Percentiles rank a stretch among this genome's conserved stretches.
These are phyloP conservation scores for Sminthopsis crassicaudata DNA, from an alignment of 2,113 vertebrate genomes.

Conservation along the genomic window DNA sequence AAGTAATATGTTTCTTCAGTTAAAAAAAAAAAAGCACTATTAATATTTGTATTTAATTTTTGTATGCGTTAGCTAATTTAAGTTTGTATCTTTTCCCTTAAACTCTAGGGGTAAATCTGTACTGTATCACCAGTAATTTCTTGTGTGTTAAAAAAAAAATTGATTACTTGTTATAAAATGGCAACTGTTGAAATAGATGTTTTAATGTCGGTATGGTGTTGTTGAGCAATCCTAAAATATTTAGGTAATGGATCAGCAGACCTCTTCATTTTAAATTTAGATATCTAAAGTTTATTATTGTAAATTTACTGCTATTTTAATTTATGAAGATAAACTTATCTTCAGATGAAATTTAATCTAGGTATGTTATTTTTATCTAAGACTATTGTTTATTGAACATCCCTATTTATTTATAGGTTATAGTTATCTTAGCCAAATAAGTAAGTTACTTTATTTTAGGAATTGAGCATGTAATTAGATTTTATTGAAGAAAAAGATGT, in stretches of 20 bases:
- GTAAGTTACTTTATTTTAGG: background rate
- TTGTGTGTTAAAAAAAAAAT: slow-evolving; percentile 60
- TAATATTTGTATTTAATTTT: background rate
- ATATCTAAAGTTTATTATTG: slow-evolving; percentile 60
- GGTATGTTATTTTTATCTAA: slow-evolving; percentile 53
- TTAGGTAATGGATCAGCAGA: slow-evolving; percentile 36
- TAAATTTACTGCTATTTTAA: slow-evolving; percentile 67
- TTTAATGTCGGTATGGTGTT: slow-evolving; percentile 36
- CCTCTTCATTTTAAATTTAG: slow-evolving; percentile 56
- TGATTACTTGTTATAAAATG: slow-evolving; percentile 9
- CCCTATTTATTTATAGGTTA: slow-evolving; percentile 33
- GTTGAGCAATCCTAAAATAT: slow-evolving; percentile 42
- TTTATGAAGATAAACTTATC: slow-evolving; percentile 68
- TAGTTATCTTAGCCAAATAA: background rate
- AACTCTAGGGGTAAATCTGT: slow-evolving; percentile 23
- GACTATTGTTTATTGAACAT: slow-evolving; percentile 53
- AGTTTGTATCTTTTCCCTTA: slow-evolving; percentile 47
- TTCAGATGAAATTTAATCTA: slow-evolving; percentile 68
- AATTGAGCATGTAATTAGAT: background rate
- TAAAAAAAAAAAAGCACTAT: background rate
- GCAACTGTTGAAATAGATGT: slow-evolving; percentile 14
- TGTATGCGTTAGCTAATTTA: slow-evolving; percentile 41
- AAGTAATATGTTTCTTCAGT: background rate
- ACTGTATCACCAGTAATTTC: background rate
- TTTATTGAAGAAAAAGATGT: background rate